Conservation (phyloP, 2,113 vertebrate species). For the Rhea americana region DNA sequence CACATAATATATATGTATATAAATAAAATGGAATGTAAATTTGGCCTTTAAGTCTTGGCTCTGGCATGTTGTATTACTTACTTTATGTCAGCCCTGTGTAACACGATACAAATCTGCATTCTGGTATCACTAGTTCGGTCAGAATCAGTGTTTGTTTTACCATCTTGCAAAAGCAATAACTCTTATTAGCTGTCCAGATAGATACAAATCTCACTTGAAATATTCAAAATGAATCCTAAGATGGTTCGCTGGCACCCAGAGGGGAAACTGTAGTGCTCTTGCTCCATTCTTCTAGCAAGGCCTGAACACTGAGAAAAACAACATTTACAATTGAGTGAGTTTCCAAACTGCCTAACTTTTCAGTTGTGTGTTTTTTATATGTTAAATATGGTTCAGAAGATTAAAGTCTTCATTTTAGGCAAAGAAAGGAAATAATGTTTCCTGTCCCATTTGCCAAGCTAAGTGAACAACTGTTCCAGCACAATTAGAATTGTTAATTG, state of each 20-base stretch:
- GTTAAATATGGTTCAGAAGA: conserved; percentile 80
- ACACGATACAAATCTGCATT: conserved; percentile 56
- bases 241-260: conserved; percentile 31
- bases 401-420: conserved; percentile 85
- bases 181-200: conserved; percentile 66
- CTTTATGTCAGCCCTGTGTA: conserved; percentile 41
- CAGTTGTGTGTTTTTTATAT: conserved; percentile 66
- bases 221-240: conserved; percentile 63
- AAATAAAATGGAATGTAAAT: conserved; percentile 71
- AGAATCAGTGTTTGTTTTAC: conserved; percentile 57
- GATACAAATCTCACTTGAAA: conserved; percentile 69
- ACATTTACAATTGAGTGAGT: conserved; percentile 12
- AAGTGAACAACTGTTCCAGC: conserved; percentile 96
- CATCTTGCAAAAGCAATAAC: conserved; percentile 72
- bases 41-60: conserved; percentile 55
- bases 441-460: conserved; percentile 96
- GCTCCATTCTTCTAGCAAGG: background rate
- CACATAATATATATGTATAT: conserved; percentile 26
- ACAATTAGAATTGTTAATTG: conserved; percentile 99
- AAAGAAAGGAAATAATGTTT: conserved; percentile 97
- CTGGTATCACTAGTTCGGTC: conserved; percentile 40
- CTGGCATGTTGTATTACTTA: background rate
- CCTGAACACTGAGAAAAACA: conserved; percentile 4
- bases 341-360: conserved; percentile 74
- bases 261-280: conserved; percentile 24